Conservation (phyloP, 64 coral and sea anemone species). For the Dendrophyllia cribrosa region DNA sequence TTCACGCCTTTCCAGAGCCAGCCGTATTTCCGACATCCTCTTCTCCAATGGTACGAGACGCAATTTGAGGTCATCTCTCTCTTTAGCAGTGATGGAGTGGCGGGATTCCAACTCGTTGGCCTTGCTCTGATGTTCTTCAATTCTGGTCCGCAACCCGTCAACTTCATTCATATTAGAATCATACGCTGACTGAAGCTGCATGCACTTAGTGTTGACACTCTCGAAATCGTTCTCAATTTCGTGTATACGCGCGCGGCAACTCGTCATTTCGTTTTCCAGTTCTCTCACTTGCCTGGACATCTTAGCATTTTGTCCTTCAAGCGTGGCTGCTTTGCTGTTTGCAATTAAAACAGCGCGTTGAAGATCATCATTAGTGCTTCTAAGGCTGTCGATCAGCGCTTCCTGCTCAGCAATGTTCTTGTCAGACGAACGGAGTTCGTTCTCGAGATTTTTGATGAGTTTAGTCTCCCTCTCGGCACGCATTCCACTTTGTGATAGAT, state of each 20-base stretch:
- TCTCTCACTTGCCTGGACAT: slow-evolving; percentile 64
- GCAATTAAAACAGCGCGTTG: slow-evolving; percentile 71
- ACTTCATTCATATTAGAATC: slow-evolving; percentile 77
- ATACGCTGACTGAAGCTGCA: slow-evolving; percentile 74
- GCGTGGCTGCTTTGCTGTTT: slow-evolving; percentile 52
- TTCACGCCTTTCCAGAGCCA: slow-evolving; percentile 85
- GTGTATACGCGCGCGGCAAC: slow-evolving; percentile 66
- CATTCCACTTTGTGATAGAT: slow-evolving; percentile 81
- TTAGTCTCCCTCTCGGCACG: slow-evolving; percentile 81
- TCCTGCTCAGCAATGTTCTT: slow-evolving; percentile 75
- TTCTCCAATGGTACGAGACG: slow-evolving; percentile 86
- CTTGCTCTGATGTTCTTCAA: slow-evolving; percentile 74
- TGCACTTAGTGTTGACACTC: slow-evolving; percentile 27
- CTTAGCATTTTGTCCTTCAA: slow-evolving; percentile 65
- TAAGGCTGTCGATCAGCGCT: slow-evolving; percentile 78
- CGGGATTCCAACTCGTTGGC: slow-evolving; percentile 88
- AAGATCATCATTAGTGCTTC: slow-evolving; percentile 70
- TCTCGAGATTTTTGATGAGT: slow-evolving; percentile 71
- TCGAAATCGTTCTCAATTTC: slow-evolving; percentile 81
- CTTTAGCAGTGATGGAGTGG: slow-evolving; percentile 81
- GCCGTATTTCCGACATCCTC: slow-evolving; percentile 72
- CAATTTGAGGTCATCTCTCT: slow-evolving; percentile 89
- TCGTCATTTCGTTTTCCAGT: slow-evolving; percentile 79
- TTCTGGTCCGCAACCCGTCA: slow-evolving; percentile 74
- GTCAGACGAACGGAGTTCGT: slow-evolving; percentile 80